Evolutionary conservation across 2,113 vertebrate species (phyloP).

Genomic region (Petaurus breviceps): DNA sequence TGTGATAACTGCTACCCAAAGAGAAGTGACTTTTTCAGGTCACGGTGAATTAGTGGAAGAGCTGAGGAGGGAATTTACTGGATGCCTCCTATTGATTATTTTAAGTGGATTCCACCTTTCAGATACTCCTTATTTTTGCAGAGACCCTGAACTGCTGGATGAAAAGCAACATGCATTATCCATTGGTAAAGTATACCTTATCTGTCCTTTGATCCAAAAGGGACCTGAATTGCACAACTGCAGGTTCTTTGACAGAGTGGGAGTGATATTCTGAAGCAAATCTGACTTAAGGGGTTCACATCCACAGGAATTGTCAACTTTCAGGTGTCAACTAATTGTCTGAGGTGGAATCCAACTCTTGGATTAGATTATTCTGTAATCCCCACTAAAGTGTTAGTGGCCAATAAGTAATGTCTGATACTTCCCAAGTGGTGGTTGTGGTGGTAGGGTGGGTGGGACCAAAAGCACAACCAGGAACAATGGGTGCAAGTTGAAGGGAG

Average conservation of each 20-base stretch:
- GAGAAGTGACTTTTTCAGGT: background rate
- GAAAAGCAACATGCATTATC: background rate
- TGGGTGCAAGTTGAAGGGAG: background rate
- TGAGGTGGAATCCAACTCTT: background rate
- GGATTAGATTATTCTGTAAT: background rate
- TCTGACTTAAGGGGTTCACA: background rate
- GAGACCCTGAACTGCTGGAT: background rate
- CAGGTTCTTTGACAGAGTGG: background rate
- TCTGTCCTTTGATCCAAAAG: background rate
- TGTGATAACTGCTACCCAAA: background rate
- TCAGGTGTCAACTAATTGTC: background rate
- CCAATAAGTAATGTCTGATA: background rate
- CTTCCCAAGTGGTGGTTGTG: background rate
- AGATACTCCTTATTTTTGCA: background rate
- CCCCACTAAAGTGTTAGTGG: background rate
- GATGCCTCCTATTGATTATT: background rate
- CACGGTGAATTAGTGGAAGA: background rate
- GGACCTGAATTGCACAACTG: background rate
- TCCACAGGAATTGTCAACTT: background rate
- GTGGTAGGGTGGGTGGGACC: background rate
- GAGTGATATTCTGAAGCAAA: background rate
- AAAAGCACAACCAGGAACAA: background rate
- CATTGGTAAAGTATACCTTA: background rate
- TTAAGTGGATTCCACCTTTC: background rate
- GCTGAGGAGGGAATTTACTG: background rate